phyloP scores from a whole-genome alignment of 2,797 vertebrate species.

The Lacerta agilis region DNA sequence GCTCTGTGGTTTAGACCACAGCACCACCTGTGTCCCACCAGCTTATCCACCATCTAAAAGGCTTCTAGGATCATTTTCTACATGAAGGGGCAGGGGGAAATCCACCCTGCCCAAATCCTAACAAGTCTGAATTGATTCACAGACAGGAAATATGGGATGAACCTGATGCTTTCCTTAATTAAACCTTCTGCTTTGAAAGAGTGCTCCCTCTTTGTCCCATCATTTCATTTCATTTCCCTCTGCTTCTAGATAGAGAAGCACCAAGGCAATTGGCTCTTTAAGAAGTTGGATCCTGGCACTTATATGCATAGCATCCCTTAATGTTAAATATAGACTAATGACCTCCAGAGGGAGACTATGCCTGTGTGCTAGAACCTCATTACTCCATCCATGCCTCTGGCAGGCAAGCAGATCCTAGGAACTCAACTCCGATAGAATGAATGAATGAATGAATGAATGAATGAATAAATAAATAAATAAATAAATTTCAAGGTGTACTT shows the following conservation, averaged over 20 bases:
- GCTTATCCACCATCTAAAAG: neutral
- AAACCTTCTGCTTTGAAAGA: neutral
- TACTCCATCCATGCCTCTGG: neutral
- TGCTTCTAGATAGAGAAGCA: neutral
- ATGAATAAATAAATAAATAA: no score
- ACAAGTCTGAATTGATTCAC: no score
- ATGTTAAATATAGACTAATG: neutral
- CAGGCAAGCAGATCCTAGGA: neutral
- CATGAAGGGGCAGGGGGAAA: no score
- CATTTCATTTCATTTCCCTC: neutral
- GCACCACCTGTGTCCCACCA: no score
- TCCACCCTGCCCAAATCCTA: no score
- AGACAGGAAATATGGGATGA: neutral
- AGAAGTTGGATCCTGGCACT: no score
- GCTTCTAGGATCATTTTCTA: neutral
- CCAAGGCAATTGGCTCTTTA: neutral
- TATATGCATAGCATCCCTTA: neutral
- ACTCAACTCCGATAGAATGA: neutral
- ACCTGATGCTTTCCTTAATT: neutral
- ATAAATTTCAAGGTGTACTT: rapidly evolving
- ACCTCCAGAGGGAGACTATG: neutral
- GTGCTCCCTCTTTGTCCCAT: no score
- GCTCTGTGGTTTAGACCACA: no score
- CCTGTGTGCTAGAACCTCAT: neutral
- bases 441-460: no score